Conservation (phyloP, 1,140 invertebrate species). For the Pseudomyrmex concolor region DNA sequence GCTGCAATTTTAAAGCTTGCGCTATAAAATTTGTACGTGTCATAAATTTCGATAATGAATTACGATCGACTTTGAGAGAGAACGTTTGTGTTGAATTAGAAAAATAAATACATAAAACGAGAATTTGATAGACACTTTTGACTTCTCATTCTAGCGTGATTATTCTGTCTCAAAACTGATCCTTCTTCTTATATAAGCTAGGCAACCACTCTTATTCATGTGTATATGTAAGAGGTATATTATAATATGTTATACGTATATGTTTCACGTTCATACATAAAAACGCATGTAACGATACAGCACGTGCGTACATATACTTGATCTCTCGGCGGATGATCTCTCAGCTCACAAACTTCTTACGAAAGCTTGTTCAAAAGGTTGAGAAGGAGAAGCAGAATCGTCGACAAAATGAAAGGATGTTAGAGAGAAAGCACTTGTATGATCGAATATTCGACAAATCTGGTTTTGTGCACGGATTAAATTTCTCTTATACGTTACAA, state of each 20-base stretch:
- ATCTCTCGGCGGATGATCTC: slow-evolving; percentile 58
- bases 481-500: slow-evolving; percentile 52
- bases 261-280: slow-evolving; percentile 35
- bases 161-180: slow-evolving; percentile 34
- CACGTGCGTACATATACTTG: slow-evolving; percentile 49
- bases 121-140: slow-evolving; percentile 40
- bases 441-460: slow-evolving; percentile 67
- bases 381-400: slow-evolving; percentile 32
- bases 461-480: slow-evolving; percentile 39
- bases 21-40: slow-evolving; percentile 1
- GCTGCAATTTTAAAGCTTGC: slow-evolving; percentile 22
- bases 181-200: slow-evolving; percentile 24
- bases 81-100: neutral
- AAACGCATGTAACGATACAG: slow-evolving; percentile 12
- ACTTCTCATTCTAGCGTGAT: neutral
- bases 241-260: slow-evolving; percentile 58
- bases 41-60: slow-evolving; percentile 35
- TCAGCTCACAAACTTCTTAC: slow-evolving; percentile 69
- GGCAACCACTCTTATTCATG: slow-evolving; percentile 28
- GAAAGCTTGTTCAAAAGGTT: slow-evolving; percentile 23
- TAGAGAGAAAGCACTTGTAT: slow-evolving; percentile 66
- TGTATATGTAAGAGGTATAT: slow-evolving; percentile 49
- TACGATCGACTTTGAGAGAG: slow-evolving; percentile 5
- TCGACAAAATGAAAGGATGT: slow-evolving; percentile 37
- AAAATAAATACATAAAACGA: slow-evolving; percentile 1